Percentiles rank a stretch among this genome's conserved stretches.
phyloP scores from a whole-genome alignment of 2,797 vertebrate genomes.

The Rallus crepitans region DNA sequence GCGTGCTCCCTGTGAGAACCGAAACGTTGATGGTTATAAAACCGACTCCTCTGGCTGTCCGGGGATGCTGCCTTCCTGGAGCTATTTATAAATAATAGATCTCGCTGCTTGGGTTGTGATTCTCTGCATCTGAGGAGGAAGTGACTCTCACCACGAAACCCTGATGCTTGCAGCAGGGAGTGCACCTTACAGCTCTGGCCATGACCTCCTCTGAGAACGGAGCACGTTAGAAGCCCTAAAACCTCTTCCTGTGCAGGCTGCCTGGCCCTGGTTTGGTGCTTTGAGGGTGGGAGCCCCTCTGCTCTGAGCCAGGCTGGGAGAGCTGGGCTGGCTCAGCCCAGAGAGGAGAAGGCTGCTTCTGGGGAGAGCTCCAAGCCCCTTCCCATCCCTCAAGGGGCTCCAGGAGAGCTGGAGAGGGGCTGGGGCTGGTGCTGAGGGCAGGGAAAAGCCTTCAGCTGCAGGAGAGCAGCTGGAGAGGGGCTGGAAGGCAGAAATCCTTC shows the following conservation, averaged over 20 bases:
- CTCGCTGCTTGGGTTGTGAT: not conserved
- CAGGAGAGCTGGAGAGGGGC: too few species aligned
- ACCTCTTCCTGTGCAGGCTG: not conserved
- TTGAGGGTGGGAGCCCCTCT: too few species aligned
- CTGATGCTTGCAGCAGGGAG: not conserved
- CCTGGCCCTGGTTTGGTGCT: fast-evolving
- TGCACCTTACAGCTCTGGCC: not conserved
- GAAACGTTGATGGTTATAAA: not conserved
- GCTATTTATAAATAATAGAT: not conserved
- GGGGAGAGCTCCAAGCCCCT: too few species aligned
- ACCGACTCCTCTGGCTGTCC: not conserved
- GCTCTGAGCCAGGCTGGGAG: too few species aligned
- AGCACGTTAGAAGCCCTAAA: fast-evolving
- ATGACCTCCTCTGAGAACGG: not conserved
- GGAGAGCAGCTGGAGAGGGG: too few species aligned
- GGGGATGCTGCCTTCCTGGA: fast-evolving
- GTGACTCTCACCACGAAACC: not conserved
- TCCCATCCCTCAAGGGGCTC: too few species aligned
- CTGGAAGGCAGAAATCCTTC: too few species aligned
- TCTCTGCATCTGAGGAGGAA: not conserved
- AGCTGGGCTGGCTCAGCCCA: too few species aligned
- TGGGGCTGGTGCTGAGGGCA: too few species aligned
- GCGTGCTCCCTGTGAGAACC: not conserved
- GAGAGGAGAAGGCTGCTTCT: too few species aligned
- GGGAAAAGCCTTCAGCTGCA: too few species aligned